Base-by-base conservation (phyloP, 2,888 invertebrate genomes). In the Ectropis crepuscularia region DNA sequence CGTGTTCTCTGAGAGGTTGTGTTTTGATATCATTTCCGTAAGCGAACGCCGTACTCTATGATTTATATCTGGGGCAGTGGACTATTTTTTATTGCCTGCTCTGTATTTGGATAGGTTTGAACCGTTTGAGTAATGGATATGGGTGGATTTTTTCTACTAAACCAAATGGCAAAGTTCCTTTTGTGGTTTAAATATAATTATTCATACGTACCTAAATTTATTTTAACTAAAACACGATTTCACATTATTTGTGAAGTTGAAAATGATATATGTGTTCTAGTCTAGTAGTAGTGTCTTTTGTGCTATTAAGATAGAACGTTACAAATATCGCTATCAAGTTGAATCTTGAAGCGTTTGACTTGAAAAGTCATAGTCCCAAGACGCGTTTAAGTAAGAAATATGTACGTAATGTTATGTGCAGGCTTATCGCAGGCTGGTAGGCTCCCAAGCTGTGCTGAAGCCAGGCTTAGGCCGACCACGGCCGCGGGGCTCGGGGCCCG, bases 391-490 rank as follows among this genome's bases (percentile, higher is more conserved):
- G 75, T 77, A 82, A 81, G 81, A 81, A 81, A 80, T 79, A 83
- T 76, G 77, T 82, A 77, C 73, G 72, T 79, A 74, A 78, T 74
- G 77, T 80, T 75, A 74, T 67, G 72, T 76, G 79, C 75, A 63
- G 62, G 74, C 77, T 80, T 79, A 85, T 85, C 85, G 75, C 71
- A 63, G 70, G 65, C 75, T 85, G 85, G 83, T 83, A 85, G 81
- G 69, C 79, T 69, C 77, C 85, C 85, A 83, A 83, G 75, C 57
- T 65, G 71, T 70, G 78, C 71, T 70, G 73, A 72, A 77, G 73
- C 73, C 72, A 67, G 75, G 74, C 75, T 79, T 77, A 71, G 69
- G 73, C 79, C 78, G 76, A 80, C 83, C 81, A 74, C 81, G 78
- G 80, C 80, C 79, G 74, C 74, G 80, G 77, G 76, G 76, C 74